phyloP scores from a whole-genome alignment of 2,797 vertebrate species.

The Intellagama lesueurii region DNA sequence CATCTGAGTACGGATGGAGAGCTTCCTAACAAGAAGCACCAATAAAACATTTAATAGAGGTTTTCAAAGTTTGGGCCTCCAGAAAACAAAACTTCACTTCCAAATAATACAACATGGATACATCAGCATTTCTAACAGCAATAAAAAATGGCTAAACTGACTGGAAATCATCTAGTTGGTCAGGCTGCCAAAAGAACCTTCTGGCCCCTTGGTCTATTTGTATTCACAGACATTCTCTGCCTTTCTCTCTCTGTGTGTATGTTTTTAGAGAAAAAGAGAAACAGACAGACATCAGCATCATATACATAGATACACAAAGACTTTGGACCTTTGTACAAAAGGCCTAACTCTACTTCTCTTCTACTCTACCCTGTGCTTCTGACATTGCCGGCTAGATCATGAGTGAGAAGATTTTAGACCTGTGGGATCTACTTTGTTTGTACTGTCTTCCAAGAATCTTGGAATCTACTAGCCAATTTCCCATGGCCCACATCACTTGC shows the following conservation, averaged over 20 bases:
- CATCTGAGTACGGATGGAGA: neutral
- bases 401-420: neutral
- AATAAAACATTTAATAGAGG: neutral
- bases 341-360: neutral
- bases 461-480: neutral
- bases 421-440: neutral
- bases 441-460: neutral
- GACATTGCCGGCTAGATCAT: neutral
- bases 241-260: neutral
- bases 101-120: neutral
- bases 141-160: neutral
- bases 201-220: neutral
- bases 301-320: too few relatives aligned
- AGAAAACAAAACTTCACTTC: neutral
- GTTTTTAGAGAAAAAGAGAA: neutral
- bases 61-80: neutral
- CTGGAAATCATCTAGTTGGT: neutral
- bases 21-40: neutral
- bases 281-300: too few relatives aligned
- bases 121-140: neutral
- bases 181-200: neutral
- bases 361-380: neutral
- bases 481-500: neutral
- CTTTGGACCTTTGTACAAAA: neutral
- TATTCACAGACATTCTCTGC: neutral